Base-by-base conservation (phyloP, 2,888 invertebrate species). In the Hypena proboscidalis region DNA sequence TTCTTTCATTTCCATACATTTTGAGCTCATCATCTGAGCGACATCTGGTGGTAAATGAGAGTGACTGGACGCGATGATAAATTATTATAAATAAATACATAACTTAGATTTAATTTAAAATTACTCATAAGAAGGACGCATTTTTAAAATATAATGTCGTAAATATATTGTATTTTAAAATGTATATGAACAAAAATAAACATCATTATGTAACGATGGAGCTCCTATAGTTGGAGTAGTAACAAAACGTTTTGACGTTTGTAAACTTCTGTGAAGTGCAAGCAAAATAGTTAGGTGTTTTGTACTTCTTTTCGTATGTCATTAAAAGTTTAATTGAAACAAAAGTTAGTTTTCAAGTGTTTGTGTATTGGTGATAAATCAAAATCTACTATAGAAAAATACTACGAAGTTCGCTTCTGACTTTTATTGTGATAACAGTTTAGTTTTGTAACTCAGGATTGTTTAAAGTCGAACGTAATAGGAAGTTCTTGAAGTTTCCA, bases 401-500 rank as follows among this genome's bases (percentile, higher is more conserved):
- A 14, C 17, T 26, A 20, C 8, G 33, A 40, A 44, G 35, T 26
- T 27, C 33, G n/a, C 4, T 25, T 31, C 26, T 7, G 22, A 56
- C 32, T 44, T 38, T 42, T 10, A 39, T 11, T 30, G 6, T 53
- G 42, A 30, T 58, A 53, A 21, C 38, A 37, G 13, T 30, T 4
- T 8, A 29, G 42, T 55, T 54, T 15, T 26, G 23, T 11, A 8
- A 31, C 8, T 26, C 15, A 19, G 7, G 9, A 45, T 57, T 47
- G 42, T 39, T 48, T 25, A 44, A 39, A 48, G 58, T 49, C 14
- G 22, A 46, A 35, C 41, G 10, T 42, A 58, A 42, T 32, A 55
- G 46, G 23, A 58, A 62, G 40, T 83, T 81, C 70, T 74, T 83
- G 73, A 83, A 80, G 77, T 83, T 85, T 87, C 87, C 87, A 87